These are phyloP conservation scores for Eupeodes corollae DNA, from an alignment of 1,140 invertebrate species.

Conservation along the genomic window DNA sequence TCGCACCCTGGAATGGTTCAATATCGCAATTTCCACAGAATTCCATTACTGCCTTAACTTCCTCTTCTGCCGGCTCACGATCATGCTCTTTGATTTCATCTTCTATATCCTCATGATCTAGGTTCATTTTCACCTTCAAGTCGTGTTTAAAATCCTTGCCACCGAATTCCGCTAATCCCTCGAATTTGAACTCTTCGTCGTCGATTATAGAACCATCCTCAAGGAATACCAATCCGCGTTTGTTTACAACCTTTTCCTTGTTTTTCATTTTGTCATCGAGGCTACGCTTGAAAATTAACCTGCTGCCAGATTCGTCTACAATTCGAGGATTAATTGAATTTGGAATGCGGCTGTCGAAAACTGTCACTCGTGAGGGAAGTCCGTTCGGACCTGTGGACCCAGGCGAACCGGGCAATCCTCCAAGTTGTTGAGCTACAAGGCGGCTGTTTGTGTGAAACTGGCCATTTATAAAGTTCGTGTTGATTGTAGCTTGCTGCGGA, in stretches of 20 bases:
- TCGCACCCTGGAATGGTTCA: conserved; percentile 65
- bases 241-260: conserved; percentile 39
- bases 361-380: not conserved
- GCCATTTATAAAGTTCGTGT: conserved; percentile 48
- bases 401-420: conserved; percentile 8
- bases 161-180: conserved; percentile 56
- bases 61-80: conserved; percentile 68
- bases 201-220: conserved; percentile 54
- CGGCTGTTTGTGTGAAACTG: conserved; percentile 44
- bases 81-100: conserved; percentile 47
- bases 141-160: conserved; percentile 40
- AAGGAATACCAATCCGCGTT: conserved; percentile 50
- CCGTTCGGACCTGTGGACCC: not conserved
- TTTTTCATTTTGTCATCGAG: conserved; percentile 19
- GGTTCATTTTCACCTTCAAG: conserved; percentile 17
- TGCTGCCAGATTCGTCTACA: conserved; percentile 41
- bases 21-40: conserved; percentile 58
- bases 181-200: conserved; percentile 38
- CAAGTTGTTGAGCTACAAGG: conserved; percentile 45
- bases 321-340: conserved; percentile 43
- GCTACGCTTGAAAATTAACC: conserved; percentile 44
- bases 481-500: conserved; percentile 24
- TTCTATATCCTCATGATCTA: conserved; percentile 10
- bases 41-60: conserved; percentile 64
- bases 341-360: not conserved